Base-by-base conservation (phyloP, 2,113 vertebrate genomes). In the Ceratotherium simum region DNA sequence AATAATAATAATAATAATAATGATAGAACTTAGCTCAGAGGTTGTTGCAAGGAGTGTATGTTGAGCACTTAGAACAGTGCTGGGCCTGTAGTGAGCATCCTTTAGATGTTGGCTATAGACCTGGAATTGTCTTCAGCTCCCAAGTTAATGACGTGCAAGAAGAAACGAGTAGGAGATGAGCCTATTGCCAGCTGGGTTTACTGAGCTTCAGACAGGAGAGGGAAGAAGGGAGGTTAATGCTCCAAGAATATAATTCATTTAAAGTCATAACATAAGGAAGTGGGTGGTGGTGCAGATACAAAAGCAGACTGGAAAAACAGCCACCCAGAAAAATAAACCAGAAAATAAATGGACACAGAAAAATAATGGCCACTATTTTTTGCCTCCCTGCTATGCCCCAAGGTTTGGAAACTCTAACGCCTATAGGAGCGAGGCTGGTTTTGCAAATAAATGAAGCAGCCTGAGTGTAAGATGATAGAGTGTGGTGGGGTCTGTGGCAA, bases 211-310 rank as follows among this genome's bases (percentile, higher is more conserved):
- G 56, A 72, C 51, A 25, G 69, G 67, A 88, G 70, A 79, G 29
- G 33, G 64, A n/a, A n/a, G 65, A 89, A 78, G n/a, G 84, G 67
- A 93, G 85, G 92, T 54, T 9, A 81, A n/a, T 85, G 94, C 93
- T 90, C 94, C 86, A 80, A 93, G 95, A 93, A 88, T 78, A 81
- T 33, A 87, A 88, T 65, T 93, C 94, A 36, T 96, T 95, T 96
- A 62, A 82, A 97, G 69, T 70, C 78, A 2, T 25, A 73, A 58
- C 97, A 97, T 21, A 97, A 93, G 97, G 95, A 91, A 84, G 97
- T 95, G 96, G 97, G 95, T 69, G 97, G 95, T 5, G n/a, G 54
- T 42, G 54, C 81, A 89, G 90, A 83, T 33, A 60, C 20, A 67
- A 67, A 95, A 73, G 95, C 86, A 91, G 95, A 81, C 65, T 76